Conservation (phyloP, 2,113 vertebrate species). For the Neodontobutis hainanensis region DNA sequence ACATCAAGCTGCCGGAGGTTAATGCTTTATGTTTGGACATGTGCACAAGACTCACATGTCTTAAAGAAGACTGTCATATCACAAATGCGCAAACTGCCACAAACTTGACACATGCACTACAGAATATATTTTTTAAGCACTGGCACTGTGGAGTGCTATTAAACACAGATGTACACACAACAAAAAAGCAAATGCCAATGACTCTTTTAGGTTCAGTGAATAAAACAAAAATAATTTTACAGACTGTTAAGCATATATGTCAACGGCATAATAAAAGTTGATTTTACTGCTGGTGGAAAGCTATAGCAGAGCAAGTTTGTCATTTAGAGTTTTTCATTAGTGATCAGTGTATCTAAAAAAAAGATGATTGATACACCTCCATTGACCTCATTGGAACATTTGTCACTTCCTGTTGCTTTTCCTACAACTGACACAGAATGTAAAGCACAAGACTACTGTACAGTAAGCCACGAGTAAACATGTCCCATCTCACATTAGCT, state of each 20-base stretch:
- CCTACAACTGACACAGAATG: too few relatives aligned
- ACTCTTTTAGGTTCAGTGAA: background rate
- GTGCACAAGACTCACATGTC: slow-evolving; percentile 14
- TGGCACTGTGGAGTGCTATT: slow-evolving; percentile 44
- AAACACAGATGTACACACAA: slow-evolving; percentile 42
- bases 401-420: slow-evolving; percentile 20
- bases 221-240: background rate
- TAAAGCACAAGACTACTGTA: too few relatives aligned
- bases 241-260: too few relatives aligned
- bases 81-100: slow-evolving; percentile 10
- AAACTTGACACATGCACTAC: slow-evolving; percentile 21
- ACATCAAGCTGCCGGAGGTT: slow-evolving; percentile 64
- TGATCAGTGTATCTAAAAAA: too few relatives aligned
- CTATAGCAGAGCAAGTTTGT: too few relatives aligned
- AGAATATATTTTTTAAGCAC: slow-evolving; percentile 32
- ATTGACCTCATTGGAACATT: too few relatives aligned
- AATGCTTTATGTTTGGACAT: slow-evolving; percentile 47
- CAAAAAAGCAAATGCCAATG: slow-evolving; percentile 9
- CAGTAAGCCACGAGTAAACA: too few relatives aligned
- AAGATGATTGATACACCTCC: too few relatives aligned
- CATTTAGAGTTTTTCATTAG: too few relatives aligned
- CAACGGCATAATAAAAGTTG: too few relatives aligned
- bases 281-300: too few relatives aligned
- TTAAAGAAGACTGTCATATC: background rate
- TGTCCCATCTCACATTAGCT: too few relatives aligned